These are phyloP conservation scores for Neoascia interrupta DNA, from an alignment of 2,888 invertebrate genomes.

Conservation along the genomic window DNA sequence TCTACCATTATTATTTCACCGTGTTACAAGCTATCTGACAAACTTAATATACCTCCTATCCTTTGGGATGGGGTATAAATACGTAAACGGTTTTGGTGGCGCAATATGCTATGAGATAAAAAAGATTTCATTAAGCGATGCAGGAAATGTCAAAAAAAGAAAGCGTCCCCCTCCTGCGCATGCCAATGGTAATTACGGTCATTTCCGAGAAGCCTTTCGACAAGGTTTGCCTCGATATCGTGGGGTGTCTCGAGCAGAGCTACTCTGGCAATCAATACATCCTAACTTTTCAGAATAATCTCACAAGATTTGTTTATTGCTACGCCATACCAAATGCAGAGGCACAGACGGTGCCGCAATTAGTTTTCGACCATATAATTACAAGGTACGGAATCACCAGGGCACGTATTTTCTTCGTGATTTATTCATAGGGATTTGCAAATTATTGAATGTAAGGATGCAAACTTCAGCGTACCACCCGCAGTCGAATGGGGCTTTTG, in stretches of 20 bases:
- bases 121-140: background rate
- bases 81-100: background rate
- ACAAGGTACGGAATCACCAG: background rate
- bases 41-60: too few relatives aligned
- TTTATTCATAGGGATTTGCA: background rate
- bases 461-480: background rate
- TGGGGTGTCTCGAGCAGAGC: background rate
- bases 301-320: too few relatives aligned
- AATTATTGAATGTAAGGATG: background rate
- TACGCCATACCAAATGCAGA: too few relatives aligned
- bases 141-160: slow-evolving; percentile 5
- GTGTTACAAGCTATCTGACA: too few relatives aligned
- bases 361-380: background rate
- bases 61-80: too few relatives aligned
- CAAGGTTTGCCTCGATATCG: slow-evolving; percentile 1
- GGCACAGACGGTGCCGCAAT: background rate
- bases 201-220: slow-evolving; percentile 11
- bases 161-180: background rate
- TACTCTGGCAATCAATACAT: background rate
- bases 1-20: too few relatives aligned
- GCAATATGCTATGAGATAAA: background rate
- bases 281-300: too few relatives aligned
- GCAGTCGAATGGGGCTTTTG: background rate
- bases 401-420: background rate
- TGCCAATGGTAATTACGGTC: slow-evolving; percentile 6